A percentile compares a stretch with the other conserved stretches of the same genome.
phyloP scores from a whole-genome alignment of 2,888 invertebrate genomes.

The Argyra leucocephala region DNA sequence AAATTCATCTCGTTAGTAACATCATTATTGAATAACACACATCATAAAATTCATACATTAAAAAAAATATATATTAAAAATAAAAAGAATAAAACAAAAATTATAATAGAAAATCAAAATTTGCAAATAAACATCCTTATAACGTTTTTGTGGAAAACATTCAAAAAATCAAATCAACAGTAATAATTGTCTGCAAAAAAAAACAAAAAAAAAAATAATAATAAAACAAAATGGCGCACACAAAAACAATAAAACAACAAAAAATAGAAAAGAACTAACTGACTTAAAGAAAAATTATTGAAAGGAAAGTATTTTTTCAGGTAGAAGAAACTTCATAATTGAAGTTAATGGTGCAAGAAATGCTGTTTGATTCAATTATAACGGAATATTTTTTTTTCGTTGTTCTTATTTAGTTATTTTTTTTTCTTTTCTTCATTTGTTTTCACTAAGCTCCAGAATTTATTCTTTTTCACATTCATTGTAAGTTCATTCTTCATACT shows the following conservation, averaged over 20 bases:
- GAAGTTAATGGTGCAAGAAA: conserved; percentile 17
- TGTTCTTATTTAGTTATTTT: too few relatives aligned
- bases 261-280: neutral
- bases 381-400: neutral
- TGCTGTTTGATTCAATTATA: conserved; percentile 18
- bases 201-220: neutral
- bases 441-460: neutral
- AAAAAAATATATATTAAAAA: too few relatives aligned
- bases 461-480: too few relatives aligned
- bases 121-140: too few relatives aligned
- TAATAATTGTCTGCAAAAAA: neutral
- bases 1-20: too few relatives aligned
- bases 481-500: too few relatives aligned
- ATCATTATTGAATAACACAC: too few relatives aligned
- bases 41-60: too few relatives aligned
- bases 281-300: conserved; percentile 11
- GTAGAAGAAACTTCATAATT: conserved; percentile 16
- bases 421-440: neutral
- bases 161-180: neutral
- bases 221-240: neutral
- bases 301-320: conserved; percentile 14
- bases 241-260: neutral
- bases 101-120: too few relatives aligned
- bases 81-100: too few relatives aligned
- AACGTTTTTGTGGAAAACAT: too few relatives aligned